phyloP scores from a whole-genome alignment of 2,888 invertebrate genomes.

The Sericinus montela region DNA sequence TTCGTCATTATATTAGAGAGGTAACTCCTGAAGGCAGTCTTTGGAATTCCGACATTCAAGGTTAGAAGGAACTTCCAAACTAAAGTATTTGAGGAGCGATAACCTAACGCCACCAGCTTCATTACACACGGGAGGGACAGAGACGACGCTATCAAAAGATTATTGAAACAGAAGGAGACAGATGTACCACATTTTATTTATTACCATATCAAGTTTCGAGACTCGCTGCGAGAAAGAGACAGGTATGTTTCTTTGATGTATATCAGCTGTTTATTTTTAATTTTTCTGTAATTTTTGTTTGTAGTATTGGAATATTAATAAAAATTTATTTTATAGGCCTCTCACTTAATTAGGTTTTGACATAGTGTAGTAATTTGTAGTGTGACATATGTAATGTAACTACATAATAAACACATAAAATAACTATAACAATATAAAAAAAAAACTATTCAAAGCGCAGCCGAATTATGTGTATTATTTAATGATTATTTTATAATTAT shows the following conservation, averaged over 20 bases:
- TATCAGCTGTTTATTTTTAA: constrained; percentile 3
- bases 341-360: no score
- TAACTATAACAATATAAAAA: no score
- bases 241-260: constrained; percentile 33
- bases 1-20: constrained; percentile 2
- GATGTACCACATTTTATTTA: constrained; percentile 62
- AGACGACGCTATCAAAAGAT: constrained; percentile 31
- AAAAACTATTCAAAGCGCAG: no score
- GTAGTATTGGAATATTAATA: not conserved
- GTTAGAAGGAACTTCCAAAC: constrained; percentile 64
- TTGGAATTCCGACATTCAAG: constrained; percentile 63
- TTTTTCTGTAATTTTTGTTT: constrained; percentile 7
- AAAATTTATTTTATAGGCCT: no score
- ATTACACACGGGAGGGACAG: constrained; percentile 41
- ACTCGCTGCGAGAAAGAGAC: constrained; percentile 48
- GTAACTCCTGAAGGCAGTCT: constrained; percentile 22
- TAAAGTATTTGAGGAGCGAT: constrained; percentile 69
- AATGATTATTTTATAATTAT: no score
- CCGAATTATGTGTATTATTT: no score
- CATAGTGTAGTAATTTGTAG: no score
- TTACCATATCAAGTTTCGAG: constrained; percentile 67
- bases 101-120: constrained; percentile 54
- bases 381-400: no score
- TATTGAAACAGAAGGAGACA: constrained; percentile 33
- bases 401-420: no score